Base-by-base conservation (phyloP, 1,140 invertebrate genomes). In the Rhagoletis pomonella region DNA sequence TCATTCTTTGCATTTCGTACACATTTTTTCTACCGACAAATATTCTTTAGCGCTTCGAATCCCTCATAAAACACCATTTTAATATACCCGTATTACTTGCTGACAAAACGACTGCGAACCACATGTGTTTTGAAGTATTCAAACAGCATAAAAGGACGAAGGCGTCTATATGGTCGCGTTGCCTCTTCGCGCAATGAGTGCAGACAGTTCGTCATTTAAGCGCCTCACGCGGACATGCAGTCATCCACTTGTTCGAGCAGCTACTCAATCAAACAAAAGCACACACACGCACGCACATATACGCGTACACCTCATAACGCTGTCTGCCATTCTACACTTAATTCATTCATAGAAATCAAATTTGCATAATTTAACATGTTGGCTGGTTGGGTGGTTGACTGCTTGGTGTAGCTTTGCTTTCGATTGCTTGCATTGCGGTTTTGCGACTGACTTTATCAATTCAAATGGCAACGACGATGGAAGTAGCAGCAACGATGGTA, bases 331-430 rank as follows among this genome's bases (percentile, higher is more conserved):
- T 81, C 73, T 19, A 29, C 47, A 81, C 47, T 81, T 81, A 44
- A n/a, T n/a, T 81, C 73, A 81, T 85, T 85, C 84, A 85, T 85
- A 62, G 84, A 85, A 86, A 86, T 86, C 86, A 69, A 86, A 86
- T 86, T 86, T 86, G 86, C 86, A 86, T 86, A 86, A 86, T 86
- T 85, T 85, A 85, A 85, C 84, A 85, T 85, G 55, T 85, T 19
- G 39, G 58, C 17, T 85, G 84, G 67, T 42, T n/a, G n/a, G n/a
- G n/a, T n/a, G n/a, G n/a, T 73, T 73, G 67, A 6, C 67, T 17
- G 14, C 67, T 73, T 73, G 67, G 42, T 62, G 3, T 62, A 62
- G 60, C 12, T n/a, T 62, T 62, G 60, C 5, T 85, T 62, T 62
- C 29, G 19, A 29, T 85, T 85, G 55, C 59, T 85, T 85, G 59